Conservation (phyloP, 2,888 invertebrate species). For the Stenodera caucasica region DNA sequence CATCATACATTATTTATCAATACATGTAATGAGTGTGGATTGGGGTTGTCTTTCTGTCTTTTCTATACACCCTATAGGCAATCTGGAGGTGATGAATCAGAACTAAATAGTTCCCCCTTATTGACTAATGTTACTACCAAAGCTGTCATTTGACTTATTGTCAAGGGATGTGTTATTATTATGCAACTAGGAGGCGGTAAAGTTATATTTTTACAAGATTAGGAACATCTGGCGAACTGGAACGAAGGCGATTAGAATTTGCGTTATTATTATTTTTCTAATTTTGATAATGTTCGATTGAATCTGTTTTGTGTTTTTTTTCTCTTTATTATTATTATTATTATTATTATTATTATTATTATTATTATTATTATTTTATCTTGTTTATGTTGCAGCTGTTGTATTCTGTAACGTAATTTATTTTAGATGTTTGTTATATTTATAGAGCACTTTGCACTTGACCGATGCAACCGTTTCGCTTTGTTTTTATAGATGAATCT, state of each 20-base stretch:
- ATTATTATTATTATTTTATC: not conserved
- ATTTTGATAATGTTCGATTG: not conserved
- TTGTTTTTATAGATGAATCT: conserved; percentile 16
- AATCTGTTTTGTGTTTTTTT: too few species aligned
- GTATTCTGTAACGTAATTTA: not conserved
- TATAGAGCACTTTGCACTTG: conserved; percentile 5
- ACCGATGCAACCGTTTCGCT: not conserved
- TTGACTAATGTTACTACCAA: conserved; percentile 30
- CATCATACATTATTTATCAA: conserved; percentile 40
- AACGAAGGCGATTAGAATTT: conserved; percentile 8
- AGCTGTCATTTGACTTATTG: conserved; percentile 31
- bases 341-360: too few species aligned
- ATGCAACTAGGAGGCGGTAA: conserved; percentile 21
- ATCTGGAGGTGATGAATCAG: conserved; percentile 48
- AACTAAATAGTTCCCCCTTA: conserved; percentile 47
- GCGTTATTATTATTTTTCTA: not conserved
- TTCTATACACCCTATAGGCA: conserved; percentile 19
- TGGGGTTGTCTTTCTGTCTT: conserved; percentile 32
- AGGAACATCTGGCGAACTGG: conserved; percentile 21
- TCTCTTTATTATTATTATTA: too few species aligned
- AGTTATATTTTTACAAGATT: conserved; percentile 27
- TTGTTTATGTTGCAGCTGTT: conserved; percentile 1
- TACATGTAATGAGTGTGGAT: conserved; percentile 32
- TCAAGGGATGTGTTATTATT: conserved; percentile 24
- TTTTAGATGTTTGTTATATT: not conserved